phyloP scores from a whole-genome alignment of 2,797 vertebrate species.

The Tapirus indicus region DNA sequence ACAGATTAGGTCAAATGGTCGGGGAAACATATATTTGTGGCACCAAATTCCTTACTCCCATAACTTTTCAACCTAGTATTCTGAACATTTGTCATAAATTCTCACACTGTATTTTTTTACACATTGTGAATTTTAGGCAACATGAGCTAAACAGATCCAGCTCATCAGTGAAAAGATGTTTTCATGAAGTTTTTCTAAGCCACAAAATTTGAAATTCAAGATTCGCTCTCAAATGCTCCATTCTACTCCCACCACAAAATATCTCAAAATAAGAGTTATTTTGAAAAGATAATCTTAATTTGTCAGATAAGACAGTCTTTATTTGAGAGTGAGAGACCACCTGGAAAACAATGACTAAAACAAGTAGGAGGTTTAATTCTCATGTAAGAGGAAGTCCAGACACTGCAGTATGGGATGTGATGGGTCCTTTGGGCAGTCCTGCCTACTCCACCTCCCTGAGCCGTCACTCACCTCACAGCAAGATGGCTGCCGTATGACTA shows the following conservation, averaged over 20 bases:
- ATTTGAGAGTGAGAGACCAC: not conserved
- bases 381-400: not conserved
- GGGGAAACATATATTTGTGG: not conserved
- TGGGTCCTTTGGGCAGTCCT: not conserved
- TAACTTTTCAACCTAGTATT: not conserved
- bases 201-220: not conserved
- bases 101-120: not conserved
- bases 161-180: not conserved
- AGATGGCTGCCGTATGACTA: not conserved
- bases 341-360: not conserved
- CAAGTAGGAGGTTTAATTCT: not conserved
- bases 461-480: not conserved
- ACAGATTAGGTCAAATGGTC: not conserved
- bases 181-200: not conserved
- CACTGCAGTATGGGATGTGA: no score
- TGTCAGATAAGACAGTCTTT: not conserved
- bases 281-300: no score
- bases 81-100: not conserved
- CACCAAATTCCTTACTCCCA: not conserved
- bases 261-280: not conserved
- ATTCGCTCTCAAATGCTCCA: not conserved
- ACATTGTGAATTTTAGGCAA: not conserved
- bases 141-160: not conserved
- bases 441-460: not conserved
- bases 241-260: not conserved